These are phyloP conservation scores for Cyprinella venusta DNA, from an alignment of 2,797 vertebrate genomes.

Conservation along the genomic window DNA sequence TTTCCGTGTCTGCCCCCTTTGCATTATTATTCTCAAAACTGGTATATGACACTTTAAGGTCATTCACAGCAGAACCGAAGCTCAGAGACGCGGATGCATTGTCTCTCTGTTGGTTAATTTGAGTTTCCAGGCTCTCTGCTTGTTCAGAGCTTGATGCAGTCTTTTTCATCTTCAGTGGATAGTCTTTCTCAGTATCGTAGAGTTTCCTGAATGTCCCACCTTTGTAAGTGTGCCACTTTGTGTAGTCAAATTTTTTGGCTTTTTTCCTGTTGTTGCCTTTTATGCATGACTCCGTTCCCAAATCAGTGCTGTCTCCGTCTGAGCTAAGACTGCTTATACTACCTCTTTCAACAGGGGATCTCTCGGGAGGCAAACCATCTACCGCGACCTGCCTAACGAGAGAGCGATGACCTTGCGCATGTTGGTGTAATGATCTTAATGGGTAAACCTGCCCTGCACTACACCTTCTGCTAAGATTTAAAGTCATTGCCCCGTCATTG, in stretches of 20 bases:
- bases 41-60: conserved; percentile 18
- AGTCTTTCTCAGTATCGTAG: conserved; percentile 80
- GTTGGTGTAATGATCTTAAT: conserved; percentile 76
- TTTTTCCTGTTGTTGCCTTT: conserved; percentile 83
- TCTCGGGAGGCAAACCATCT: conserved; percentile 83
- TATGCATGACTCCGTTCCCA: conserved; percentile 67
- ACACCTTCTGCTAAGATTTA: conserved; percentile 69
- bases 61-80: conserved; percentile 25
- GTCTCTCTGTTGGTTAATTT: conserved; percentile 57
- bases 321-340: conserved; percentile 67
- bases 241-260: conserved; percentile 88
- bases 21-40: conserved; percentile 49
- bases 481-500: conserved; percentile 61
- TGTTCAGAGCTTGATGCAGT: conserved; percentile 60
- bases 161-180: conserved; percentile 69
- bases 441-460: conserved; percentile 72
- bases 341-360: conserved; percentile 69
- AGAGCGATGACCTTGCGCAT: conserved; percentile 82
- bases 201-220: conserved; percentile 91
- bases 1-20: conserved; percentile 51
- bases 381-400: conserved; percentile 93
- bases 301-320: conserved; percentile 64
- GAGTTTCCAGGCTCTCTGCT: conserved; percentile 60
- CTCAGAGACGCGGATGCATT: conserved; percentile 36
- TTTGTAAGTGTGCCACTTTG: conserved; percentile 97